phyloP scores from a whole-genome alignment of 2,113 vertebrate species.

The Marmota flaviventris region DNA sequence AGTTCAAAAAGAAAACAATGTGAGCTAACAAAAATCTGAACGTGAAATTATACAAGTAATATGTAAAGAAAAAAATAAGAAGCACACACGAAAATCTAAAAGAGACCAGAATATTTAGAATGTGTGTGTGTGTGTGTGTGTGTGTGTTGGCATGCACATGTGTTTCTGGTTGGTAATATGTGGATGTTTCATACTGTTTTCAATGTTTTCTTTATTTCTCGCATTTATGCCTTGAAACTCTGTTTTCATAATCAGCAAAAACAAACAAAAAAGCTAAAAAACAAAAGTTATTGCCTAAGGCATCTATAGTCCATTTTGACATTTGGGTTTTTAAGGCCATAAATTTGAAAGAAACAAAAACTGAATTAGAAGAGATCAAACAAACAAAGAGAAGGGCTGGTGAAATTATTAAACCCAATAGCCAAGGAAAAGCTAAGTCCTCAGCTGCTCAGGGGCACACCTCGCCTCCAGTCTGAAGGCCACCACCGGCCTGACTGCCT shows the following conservation, averaged over 20 bases:
- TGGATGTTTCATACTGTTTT: not conserved
- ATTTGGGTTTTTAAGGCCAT: conserved; percentile 67
- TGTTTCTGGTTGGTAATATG: not conserved
- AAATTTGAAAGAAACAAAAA: conserved; percentile 62
- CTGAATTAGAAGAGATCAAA: conserved; percentile 59
- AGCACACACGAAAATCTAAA: not conserved
- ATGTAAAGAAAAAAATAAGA: not conserved
- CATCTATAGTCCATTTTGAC: conserved; percentile 46
- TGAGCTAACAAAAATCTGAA: not conserved
- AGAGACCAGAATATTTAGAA: not conserved
- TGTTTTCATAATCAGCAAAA: not conserved
- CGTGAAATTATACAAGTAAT: not conserved
- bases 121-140: not conserved
- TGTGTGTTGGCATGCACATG: not conserved
- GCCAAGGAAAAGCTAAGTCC: not conserved
- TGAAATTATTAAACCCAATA: conserved; percentile 55
- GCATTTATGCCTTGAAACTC: not conserved
- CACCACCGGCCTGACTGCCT: not conserved
- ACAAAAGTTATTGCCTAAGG: not conserved
- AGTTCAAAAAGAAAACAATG: not conserved
- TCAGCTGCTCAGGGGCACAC: not conserved
- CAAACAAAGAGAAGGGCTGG: conserved; percentile 52
- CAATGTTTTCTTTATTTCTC: not conserved
- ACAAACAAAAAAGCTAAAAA: not conserved
- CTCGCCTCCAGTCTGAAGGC: not conserved